These are phyloP conservation scores for Lapara coniferarum DNA, from an alignment of 2,888 invertebrate genomes.

Conservation along the genomic window DNA sequence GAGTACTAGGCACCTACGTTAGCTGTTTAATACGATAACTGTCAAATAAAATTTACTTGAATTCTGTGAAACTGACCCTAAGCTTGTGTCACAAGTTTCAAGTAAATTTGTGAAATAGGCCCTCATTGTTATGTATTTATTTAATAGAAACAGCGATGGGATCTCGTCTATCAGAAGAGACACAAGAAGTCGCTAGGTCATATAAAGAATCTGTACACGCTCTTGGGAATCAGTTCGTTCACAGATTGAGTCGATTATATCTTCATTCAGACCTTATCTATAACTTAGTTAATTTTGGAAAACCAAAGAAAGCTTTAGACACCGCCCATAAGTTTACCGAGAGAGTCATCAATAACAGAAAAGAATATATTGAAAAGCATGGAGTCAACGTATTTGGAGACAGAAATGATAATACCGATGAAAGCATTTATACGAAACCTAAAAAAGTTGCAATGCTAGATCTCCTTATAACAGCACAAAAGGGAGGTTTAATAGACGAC, in stretches of 20 bases:
- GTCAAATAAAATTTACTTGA: too few species aligned
- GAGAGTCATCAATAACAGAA: slow-evolving; percentile 60
- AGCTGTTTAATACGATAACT: too few species aligned
- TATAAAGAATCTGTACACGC: slow-evolving; percentile 83
- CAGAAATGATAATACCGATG: slow-evolving; percentile 32
- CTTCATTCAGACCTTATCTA: slow-evolving; percentile 81
- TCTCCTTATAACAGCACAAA: slow-evolving; percentile 77
- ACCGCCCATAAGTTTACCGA: slow-evolving; percentile 63
- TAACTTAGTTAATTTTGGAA: slow-evolving; percentile 70
- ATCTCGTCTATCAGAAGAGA: slow-evolving; percentile 77
- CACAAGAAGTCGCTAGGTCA: slow-evolving; percentile 60
- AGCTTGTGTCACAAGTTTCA: too few species aligned
- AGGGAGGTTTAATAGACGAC: slow-evolving; percentile 74
- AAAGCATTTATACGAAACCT: slow-evolving; percentile 57
- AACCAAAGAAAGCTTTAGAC: slow-evolving; percentile 66
- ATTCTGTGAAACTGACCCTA: too few species aligned
- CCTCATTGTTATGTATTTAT: too few species aligned
- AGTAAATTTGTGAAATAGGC: too few species aligned
- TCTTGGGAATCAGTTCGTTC: slow-evolving; percentile 48
- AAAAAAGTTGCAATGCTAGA: slow-evolving; percentile 83
- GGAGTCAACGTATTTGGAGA: slow-evolving; percentile 35
- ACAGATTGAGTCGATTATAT: slow-evolving; percentile 81
- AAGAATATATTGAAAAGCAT: slow-evolving; percentile 38
- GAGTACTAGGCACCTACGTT: too few species aligned
- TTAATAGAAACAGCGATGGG: slow-evolving; percentile 87